phyloP scores from a whole-genome alignment of 30 jellyfish, hydroid and myxozoan species.

The Aurelia coerulea region DNA sequence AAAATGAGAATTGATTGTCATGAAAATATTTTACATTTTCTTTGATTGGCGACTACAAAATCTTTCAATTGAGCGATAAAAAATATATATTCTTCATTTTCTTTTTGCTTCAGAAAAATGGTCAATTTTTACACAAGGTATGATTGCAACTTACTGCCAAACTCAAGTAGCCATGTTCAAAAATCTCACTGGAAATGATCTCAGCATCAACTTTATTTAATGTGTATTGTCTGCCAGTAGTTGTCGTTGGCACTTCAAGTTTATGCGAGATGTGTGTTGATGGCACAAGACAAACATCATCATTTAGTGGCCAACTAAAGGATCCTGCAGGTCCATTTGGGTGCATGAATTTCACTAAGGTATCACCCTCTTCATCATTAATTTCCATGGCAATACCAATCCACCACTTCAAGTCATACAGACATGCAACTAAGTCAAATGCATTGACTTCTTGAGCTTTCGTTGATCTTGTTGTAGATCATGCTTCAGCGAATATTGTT shows the following conservation, averaged over 20 bases:
- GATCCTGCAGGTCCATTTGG: slow-evolving; percentile 32
- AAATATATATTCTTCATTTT: no score
- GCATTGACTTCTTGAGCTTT: background rate
- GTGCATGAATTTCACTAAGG: slow-evolving; percentile 14
- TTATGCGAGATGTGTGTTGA: background rate
- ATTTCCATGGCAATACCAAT: background rate
- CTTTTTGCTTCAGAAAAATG: no score
- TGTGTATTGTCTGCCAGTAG: slow-evolving; percentile 19
- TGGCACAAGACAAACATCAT: background rate
- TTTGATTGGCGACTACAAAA: no score
- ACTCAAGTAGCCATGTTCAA: no score
- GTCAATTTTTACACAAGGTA: no score
- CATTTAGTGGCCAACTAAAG: slow-evolving; percentile 8
- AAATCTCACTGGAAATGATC: no score
- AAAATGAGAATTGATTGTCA: no score
- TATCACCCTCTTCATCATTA: slow-evolving; percentile 7
- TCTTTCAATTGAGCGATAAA: no score
- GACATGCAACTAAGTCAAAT: slow-evolving; percentile 2
- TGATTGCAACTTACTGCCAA: no score
- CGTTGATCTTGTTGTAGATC: background rate
- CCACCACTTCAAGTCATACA: slow-evolving; percentile 9
- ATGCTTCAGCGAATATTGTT: background rate
- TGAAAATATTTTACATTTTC: no score
- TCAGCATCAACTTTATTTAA: no score
- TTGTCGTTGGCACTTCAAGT: background rate